A percentile compares a stretch with the other conserved stretches of the same genome.
phyloP scores from a whole-genome alignment of 1,140 invertebrate genomes.

The Drosophila subobscura region DNA sequence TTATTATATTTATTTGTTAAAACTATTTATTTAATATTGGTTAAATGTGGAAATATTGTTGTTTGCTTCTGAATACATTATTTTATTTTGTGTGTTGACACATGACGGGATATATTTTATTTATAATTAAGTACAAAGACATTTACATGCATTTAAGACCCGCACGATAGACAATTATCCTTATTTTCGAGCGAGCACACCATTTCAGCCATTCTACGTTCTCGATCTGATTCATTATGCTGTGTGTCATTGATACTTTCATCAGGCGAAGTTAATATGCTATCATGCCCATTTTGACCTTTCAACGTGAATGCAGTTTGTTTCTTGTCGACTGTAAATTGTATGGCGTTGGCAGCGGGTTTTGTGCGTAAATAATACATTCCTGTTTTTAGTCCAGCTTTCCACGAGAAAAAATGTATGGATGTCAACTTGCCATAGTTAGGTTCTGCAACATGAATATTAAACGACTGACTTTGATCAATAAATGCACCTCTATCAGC shows the following conservation, averaged over 20 bases:
- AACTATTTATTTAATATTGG: too few species aligned
- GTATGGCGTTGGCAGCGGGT: constrained; percentile 97
- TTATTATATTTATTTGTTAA: too few species aligned
- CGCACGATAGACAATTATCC: constrained; percentile 94
- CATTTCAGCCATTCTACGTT: constrained; percentile 90
- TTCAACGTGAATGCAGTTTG: constrained; percentile 83
- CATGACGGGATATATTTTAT: too few species aligned
- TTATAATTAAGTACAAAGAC: constrained; percentile 57
- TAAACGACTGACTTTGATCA: constrained; percentile 99
- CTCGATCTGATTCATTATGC: constrained; percentile 80
- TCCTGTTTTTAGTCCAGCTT: constrained; percentile 97
- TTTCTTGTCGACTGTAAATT: constrained; percentile 98
- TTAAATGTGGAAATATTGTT: too few species aligned
- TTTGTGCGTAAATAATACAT: constrained; percentile 99
- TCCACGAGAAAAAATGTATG: constrained; percentile 99
- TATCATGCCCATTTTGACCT: constrained; percentile 24
- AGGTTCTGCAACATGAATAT: constrained; percentile 97
- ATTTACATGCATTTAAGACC: constrained; percentile 79
- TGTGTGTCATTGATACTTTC: constrained; percentile 3
- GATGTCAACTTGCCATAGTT: constrained; percentile 97
- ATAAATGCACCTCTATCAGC: constrained; percentile 99
- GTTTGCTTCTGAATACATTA: too few species aligned
- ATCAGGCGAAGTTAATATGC: not conserved
- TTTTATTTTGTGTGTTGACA: too few species aligned
- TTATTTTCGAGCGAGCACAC: constrained; percentile 95